Conservation (phyloP, 2,113 vertebrate genomes). For the Amblyornis subalaris region DNA sequence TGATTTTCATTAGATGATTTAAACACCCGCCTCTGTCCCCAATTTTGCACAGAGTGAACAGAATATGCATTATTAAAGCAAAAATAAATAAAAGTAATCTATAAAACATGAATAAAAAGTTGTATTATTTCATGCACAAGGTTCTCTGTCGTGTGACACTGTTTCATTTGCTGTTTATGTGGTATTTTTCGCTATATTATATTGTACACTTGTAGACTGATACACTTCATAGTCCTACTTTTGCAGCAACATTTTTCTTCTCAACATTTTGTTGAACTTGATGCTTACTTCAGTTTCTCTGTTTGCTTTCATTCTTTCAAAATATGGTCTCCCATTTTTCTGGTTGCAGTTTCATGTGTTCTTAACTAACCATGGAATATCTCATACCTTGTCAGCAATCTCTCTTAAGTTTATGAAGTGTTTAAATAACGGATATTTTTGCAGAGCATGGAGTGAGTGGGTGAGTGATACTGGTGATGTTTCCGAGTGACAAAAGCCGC, state of each 20-base stretch:
- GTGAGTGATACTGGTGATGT: constrained; percentile 10
- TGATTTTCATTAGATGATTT: constrained; percentile 72
- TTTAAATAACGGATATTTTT: constrained; percentile 54
- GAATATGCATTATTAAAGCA: constrained; percentile 79
- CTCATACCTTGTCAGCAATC: constrained; percentile 37
- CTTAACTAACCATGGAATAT: neutral
- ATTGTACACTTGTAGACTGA: constrained; percentile 32
- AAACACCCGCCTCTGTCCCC: constrained; percentile 69
- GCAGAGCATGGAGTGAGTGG: constrained; percentile 19
- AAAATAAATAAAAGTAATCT: constrained; percentile 80
- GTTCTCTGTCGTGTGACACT: constrained; percentile 28
- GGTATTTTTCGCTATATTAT: constrained; percentile 35
- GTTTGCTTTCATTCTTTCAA: constrained; percentile 51
- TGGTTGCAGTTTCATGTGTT: neutral
- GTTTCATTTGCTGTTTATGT: constrained; percentile 57
- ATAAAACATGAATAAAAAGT: constrained; percentile 68
- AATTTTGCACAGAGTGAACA: constrained; percentile 76
- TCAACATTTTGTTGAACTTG: constrained; percentile 15
- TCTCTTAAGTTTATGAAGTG: constrained; percentile 32
- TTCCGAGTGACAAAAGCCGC: neutral
- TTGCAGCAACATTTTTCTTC: constrained; percentile 18
- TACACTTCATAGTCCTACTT: neutral
- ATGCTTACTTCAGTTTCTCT: constrained; percentile 48
- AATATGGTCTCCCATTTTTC: neutral
- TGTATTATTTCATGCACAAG: constrained; percentile 75